Conservation (phyloP, 2,888 invertebrate species). For the Bugula neritina region DNA sequence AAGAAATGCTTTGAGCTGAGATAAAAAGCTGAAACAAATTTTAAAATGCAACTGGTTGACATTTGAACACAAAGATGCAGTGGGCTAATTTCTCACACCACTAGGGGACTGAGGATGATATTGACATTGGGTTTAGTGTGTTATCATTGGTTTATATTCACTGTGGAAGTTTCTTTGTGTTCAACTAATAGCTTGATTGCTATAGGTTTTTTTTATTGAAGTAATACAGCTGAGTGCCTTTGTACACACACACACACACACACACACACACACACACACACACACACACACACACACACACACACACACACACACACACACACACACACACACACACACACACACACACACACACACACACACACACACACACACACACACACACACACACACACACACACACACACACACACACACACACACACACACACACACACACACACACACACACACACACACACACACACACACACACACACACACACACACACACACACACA, state of each 20-base stretch:
- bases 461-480: background rate
- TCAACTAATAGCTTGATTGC: background rate
- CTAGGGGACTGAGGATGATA: background rate
- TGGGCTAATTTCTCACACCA: background rate
- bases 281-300: background rate
- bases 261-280: background rate
- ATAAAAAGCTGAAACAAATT: too few relatives aligned
- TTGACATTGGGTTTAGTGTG: background rate
- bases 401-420: background rate
- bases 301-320: conserved; percentile 26
- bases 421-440: background rate
- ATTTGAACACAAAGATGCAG: background rate
- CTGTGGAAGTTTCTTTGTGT: background rate
- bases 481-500: conserved; percentile 23
- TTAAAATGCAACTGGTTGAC: background rate
- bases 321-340: conserved; percentile 2
- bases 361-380: conserved; percentile 18
- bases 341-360: conserved; percentile 21
- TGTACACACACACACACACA: background rate
- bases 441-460: background rate
- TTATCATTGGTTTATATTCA: background rate
- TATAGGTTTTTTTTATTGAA: background rate
- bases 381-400: background rate
- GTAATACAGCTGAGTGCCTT: background rate
- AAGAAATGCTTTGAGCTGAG: too few relatives aligned